Evolutionary conservation across 1,140 invertebrate species (phyloP), one percentile per base, ranked within the genome.

Genomic region (Cherax quadricarinatus): DNA sequence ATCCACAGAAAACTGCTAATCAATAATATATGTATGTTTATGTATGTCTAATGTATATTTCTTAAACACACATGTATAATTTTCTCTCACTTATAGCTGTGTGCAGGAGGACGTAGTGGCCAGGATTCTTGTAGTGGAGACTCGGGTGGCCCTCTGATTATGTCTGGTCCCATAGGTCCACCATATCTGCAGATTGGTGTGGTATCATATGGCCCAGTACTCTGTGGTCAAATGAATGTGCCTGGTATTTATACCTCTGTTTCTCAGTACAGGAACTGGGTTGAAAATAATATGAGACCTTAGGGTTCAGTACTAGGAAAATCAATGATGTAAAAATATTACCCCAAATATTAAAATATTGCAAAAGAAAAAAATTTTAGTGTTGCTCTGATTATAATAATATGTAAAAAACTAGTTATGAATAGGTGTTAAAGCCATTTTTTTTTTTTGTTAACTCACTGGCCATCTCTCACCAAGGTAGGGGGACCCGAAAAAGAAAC

Each of bases 51-150:
- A 57, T 57, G 6, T 7, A 57, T 57, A 57, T 57, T 57, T 10
- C 53, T 1, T 6, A 57, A 41, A 79, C 78, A 41, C 6, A 3
- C 41, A 3, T 16, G 9, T n/a, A 51, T 1, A 18, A 30, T 60
- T 53, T 51, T 16, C 18, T 57, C 16, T 66, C 4, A 10, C 21
- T 30, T 79, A 9, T 94, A 95, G 94, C 24, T 93, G 1, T 93
- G 92, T 60, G 51, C 75, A 21, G 87, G 92, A 9, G 87, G 82
- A 0, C 4, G 51, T 1, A 94, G 94, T 0, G 92, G 81, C 4
- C 30, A 93, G 62, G 87, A 86, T 70, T 93, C 87, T 12, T 93
- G 92, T 51, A 7, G 66, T 14, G 87, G 87, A 24, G 92, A 93
- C 87, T 93, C 92, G 9, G 92, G 92, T 14, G 82, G 92, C 1